phyloP scores from a whole-genome alignment of 2,888 invertebrate species.

The Cephus rjabovi region DNA sequence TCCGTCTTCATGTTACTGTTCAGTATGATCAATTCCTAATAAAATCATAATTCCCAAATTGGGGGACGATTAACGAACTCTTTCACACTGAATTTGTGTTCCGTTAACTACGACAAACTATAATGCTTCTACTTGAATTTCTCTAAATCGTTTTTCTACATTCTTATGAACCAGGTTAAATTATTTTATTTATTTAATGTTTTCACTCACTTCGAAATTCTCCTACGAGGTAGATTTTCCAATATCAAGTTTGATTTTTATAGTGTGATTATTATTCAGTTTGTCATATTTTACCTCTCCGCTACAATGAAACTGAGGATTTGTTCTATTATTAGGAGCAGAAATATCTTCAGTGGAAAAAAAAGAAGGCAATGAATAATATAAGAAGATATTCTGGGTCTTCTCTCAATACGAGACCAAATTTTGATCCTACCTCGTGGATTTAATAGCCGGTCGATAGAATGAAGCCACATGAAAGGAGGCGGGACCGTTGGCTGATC shows the following conservation, averaged over 20 bases:
- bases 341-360: not conserved
- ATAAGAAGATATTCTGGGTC: not conserved
- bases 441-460: not conserved
- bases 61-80: no score
- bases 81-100: no score
- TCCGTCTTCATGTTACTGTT: no score
- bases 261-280: not conserved
- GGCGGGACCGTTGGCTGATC: slow-evolving; percentile 11
- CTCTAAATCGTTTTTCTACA: not conserved
- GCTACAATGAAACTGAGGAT: not conserved
- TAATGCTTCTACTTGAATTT: not conserved
- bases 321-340: not conserved
- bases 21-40: no score
- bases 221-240: not conserved
- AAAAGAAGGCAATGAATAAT: not conserved
- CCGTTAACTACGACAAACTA: no score
- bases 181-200: not conserved
- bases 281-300: not conserved
- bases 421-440: not conserved
- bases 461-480: not conserved
- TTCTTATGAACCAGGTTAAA: not conserved
- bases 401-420: not conserved
- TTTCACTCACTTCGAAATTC: not conserved
- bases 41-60: no score
- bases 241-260: not conserved